phyloP scores from a whole-genome alignment of 1,140 invertebrate species.

The Scaptomyza hsui region DNA sequence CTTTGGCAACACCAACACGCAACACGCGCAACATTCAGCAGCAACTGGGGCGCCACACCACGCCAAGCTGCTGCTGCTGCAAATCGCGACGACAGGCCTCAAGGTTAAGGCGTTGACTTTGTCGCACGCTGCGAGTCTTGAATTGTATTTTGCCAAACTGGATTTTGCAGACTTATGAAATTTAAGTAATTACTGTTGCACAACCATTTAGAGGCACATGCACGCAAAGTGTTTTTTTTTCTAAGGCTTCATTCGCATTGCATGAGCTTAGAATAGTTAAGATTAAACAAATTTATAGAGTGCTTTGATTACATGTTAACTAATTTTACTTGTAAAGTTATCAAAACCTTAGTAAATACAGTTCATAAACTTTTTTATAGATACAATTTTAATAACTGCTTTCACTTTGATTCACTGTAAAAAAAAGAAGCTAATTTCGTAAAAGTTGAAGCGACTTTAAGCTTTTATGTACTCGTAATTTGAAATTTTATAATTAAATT shows the following conservation, averaged over 20 bases:
- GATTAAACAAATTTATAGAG: neutral
- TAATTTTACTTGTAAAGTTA: neutral
- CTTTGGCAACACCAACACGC: slow-evolving; percentile 66
- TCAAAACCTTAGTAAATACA: neutral
- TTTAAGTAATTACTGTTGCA: slow-evolving; percentile 8
- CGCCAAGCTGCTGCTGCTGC: slow-evolving; percentile 9
- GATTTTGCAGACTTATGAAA: slow-evolving; percentile 10
- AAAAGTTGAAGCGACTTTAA: too few species aligned
- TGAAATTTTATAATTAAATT: too few species aligned
- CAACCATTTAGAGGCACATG: neutral
- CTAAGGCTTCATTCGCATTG: neutral
- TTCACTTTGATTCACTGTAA: too few species aligned
- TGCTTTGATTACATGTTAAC: too few species aligned
- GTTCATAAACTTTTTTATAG: neutral
- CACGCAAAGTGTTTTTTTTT: neutral
- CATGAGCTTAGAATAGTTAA: neutral
- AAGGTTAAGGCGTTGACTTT: slow-evolving; percentile 66
- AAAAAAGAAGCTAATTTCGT: too few species aligned
- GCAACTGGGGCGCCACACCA: slow-evolving; percentile 36
- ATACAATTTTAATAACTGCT: too few species aligned
- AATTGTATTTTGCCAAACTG: slow-evolving; percentile 1
- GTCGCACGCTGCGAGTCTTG: neutral
- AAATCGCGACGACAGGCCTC: slow-evolving; percentile 58
- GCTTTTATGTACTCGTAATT: too few species aligned
- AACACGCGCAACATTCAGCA: slow-evolving; percentile 55